Evolutionary conservation across 1,140 invertebrate species (phyloP).

Genomic region (Portunus trituberculatus): DNA sequence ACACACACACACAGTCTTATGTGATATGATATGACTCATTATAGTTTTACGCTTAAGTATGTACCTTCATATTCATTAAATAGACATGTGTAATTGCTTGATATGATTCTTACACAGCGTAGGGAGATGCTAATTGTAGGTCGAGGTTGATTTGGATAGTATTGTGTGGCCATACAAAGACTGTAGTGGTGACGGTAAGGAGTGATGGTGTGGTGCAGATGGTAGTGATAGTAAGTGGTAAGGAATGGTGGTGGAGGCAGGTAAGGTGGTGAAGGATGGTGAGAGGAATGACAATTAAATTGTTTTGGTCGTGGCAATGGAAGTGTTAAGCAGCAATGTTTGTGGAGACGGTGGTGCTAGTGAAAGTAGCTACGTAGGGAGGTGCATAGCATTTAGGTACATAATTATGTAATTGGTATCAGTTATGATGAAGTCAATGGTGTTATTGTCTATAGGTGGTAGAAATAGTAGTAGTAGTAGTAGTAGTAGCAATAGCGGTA

Average conservation of each 20-base stretch:
- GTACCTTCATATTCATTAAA: too few species aligned
- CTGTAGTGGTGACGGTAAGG: too few species aligned
- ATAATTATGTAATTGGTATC: neutral
- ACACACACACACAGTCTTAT: too few species aligned
- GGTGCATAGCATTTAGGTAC: neutral
- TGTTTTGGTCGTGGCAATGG: neutral
- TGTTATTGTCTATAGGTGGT: neutral
- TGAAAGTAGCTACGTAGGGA: neutral
- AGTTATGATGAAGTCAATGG: neutral
- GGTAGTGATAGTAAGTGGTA: neutral
- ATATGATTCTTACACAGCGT: too few species aligned
- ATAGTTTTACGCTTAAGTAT: too few species aligned
- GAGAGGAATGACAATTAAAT: neutral
- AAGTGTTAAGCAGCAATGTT: neutral
- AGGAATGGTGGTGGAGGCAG: neutral
- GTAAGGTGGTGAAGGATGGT: conserved; percentile 2
- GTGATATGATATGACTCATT: too few species aligned
- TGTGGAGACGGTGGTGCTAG: neutral
- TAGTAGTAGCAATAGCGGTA: neutral
- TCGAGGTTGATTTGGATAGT: too few species aligned
- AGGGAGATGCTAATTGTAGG: too few species aligned
- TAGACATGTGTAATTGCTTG: too few species aligned
- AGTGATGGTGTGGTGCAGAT: neutral
- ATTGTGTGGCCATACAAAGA: too few species aligned
- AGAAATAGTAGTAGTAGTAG: neutral